Evolutionary conservation across 2,113 vertebrate genomes (phyloP).

Genomic region (Rhinopomastus cyanomelas): DNA sequence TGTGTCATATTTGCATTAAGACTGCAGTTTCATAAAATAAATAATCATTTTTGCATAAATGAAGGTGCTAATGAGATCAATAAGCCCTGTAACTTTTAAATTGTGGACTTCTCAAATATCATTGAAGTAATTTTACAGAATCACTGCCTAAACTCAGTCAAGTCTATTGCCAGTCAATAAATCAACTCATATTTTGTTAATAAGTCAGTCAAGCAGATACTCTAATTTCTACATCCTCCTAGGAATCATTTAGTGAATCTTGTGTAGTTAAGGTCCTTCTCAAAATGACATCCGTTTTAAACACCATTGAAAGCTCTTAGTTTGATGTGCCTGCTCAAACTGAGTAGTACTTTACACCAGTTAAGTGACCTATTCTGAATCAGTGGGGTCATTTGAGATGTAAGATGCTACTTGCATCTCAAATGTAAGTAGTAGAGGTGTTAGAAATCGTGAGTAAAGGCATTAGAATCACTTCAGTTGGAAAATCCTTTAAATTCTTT

Average conservation of each 20-base stretch:
- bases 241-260: neutral
- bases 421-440: no score
- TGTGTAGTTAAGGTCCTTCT: neutral
- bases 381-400: neutral
- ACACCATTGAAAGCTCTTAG: neutral
- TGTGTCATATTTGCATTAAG: neutral
- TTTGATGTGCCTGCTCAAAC: constrained; percentile 1
- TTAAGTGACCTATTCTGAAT: constrained; percentile 34
- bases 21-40: neutral
- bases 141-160: neutral
- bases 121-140: neutral
- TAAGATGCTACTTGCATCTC: neutral
- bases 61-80: neutral
- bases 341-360: constrained; percentile 6
- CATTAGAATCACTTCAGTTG: neutral
- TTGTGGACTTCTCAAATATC: neutral
- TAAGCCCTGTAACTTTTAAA: neutral
- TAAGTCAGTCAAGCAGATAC: neutral
- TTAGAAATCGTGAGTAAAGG: neutral
- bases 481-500: neutral
- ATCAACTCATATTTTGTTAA: neutral
- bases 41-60: neutral
- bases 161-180: neutral
- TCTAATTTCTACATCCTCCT: neutral
- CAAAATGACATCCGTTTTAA: constrained; percentile 9